These are phyloP conservation scores for Ellobium chinense DNA, from an alignment of 2,888 invertebrate genomes.

Conservation along the genomic window DNA sequence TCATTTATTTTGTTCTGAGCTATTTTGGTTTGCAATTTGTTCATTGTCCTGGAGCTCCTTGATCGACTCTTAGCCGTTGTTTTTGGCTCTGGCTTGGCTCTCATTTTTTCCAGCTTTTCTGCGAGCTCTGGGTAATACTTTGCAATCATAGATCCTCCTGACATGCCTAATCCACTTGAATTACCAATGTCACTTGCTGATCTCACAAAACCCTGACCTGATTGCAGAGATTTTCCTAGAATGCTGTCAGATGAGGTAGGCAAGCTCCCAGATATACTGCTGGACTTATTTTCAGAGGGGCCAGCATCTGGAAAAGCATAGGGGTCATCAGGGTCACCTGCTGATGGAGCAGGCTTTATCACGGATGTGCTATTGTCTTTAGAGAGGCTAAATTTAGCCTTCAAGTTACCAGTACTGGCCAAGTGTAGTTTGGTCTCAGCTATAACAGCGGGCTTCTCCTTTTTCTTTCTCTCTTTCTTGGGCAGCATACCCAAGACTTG, in stretches of 20 bases:
- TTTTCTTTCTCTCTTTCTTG: slow-evolving; percentile 70
- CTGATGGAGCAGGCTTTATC: slow-evolving; percentile 39
- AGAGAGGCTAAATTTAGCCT: slow-evolving; percentile 47
- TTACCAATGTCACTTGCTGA: slow-evolving; percentile 40
- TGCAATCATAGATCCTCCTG: slow-evolving; percentile 63
- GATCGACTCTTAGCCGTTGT: slow-evolving; percentile 47
- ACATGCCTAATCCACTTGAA: slow-evolving; percentile 8
- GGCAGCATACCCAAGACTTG: slow-evolving; percentile 78
- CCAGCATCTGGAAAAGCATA: slow-evolving; percentile 71
- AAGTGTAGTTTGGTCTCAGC: slow-evolving; percentile 25
- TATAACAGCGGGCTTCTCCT: slow-evolving; percentile 50
- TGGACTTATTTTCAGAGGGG: slow-evolving; percentile 28
- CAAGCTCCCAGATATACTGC: not conserved
- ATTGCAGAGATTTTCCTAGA: slow-evolving; percentile 44
- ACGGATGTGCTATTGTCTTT: slow-evolving; percentile 43
- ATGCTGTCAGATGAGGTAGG: slow-evolving; percentile 32
- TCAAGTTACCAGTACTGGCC: slow-evolving; percentile 42
- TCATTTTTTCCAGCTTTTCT: slow-evolving; percentile 74
- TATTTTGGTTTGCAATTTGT: slow-evolving; percentile 78
- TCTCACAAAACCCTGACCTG: slow-evolving; percentile 45
- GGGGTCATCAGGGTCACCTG: slow-evolving; percentile 72
- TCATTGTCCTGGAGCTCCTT: slow-evolving; percentile 77
- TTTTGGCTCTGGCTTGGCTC: slow-evolving; percentile 64
- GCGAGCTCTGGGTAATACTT: slow-evolving; percentile 77
- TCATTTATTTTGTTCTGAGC: slow-evolving; percentile 79